Evolutionary conservation across 2,797 vertebrate species (phyloP), one percentile per base, ranked within the genome.

Genomic region (Rallus crepitans): DNA sequence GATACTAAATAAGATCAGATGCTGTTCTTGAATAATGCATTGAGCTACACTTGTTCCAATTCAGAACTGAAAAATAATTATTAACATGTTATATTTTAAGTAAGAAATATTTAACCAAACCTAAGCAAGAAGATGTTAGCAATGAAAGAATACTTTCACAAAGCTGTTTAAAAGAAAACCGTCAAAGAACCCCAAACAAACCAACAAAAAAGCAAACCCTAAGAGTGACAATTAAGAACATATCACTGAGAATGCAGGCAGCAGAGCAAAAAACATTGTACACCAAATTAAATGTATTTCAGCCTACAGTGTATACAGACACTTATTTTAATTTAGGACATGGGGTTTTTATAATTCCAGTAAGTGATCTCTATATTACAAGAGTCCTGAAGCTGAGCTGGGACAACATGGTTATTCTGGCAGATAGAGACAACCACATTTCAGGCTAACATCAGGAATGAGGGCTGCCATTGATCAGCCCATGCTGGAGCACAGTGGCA

Each of bases 1-100:
- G 83, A 73, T 95, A 82, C 80, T 96, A 96, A 96, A 92, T 94
- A 94, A 95, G 91, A 96, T 96, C 91, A 95, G 93, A 94, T 96
- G 91, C 40, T 95, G 78, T 89, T 97, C 86, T 82, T 96, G 90
- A 96, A 96, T 96, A 96, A 97, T 95, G 64, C 71, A 96, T 95
- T 94, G 75, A 90, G 78, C 50, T 90, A 68, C 65, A 71, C 84
- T 93, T 91, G 86, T 94, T 96, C 57, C 80, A 64, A 82, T 80
- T 94, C 94, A 92, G 61, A 94, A 82, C 17, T 14, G 66, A 92
- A 93, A 94, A 95, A 94, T 95, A 82, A 95, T 96, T 94, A 94
- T 94, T 96, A 96, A 77, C 53, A 80, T 71, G 37, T 14, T 93
- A 90, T 95, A 90, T 93, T 89, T 92, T 82, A 93, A 90, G 92